A percentile compares a stretch with the other conserved stretches of the same genome.
These are phyloP conservation scores for Caenorhabditis sp. DNA, from an alignment of 2,888 invertebrate genomes.

Conservation along the genomic window DNA sequence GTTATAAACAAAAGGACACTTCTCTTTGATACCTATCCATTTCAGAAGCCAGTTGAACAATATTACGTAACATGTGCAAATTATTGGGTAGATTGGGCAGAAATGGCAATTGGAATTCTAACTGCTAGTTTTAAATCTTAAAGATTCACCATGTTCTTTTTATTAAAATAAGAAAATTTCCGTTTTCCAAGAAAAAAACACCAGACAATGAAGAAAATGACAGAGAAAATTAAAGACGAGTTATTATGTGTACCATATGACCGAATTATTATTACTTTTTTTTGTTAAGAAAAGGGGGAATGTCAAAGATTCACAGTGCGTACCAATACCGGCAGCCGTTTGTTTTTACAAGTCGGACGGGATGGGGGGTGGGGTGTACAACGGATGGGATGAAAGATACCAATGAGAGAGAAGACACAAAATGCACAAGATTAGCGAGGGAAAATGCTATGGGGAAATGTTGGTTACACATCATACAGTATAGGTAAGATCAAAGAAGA, in stretches of 20 bases:
- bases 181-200: neutral
- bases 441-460: too few species aligned
- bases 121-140: too few species aligned
- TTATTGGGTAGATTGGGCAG: too few species aligned
- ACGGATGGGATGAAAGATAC: conserved; percentile 1
- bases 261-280: neutral
- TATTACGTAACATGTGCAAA: too few species aligned
- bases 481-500: too few species aligned
- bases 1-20: too few species aligned
- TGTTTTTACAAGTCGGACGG: conserved; percentile 13
- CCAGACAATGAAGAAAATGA: neutral
- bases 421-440: too few species aligned
- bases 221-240: neutral
- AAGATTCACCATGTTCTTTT: too few species aligned
- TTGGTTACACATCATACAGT: too few species aligned
- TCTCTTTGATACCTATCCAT: too few species aligned
- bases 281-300: conserved; percentile 6
- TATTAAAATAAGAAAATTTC: neutral
- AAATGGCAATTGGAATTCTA: too few species aligned
- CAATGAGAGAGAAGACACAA: neutral
- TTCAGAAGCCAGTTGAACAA: too few species aligned
- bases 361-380: neutral
- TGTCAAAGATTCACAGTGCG: conserved; percentile 44
- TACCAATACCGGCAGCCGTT: conserved; percentile 44
- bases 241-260: neutral